A percentile compares a stretch with the other conserved stretches of the same genome.
Conservation (phyloP, 1,140 invertebrate genomes). For the Drosophila arizonae region DNA sequence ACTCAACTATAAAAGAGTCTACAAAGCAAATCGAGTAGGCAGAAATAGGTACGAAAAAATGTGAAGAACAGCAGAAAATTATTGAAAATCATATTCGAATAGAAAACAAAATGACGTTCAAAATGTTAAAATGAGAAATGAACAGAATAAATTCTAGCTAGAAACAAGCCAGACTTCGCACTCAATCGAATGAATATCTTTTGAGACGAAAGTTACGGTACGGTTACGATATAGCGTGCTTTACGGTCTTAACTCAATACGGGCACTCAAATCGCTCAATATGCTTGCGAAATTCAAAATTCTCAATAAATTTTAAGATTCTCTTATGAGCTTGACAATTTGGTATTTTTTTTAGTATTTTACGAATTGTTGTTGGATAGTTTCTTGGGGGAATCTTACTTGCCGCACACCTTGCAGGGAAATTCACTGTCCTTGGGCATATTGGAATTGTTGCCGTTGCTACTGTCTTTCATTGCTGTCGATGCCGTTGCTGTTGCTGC, state of each 20-base stretch:
- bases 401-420: conserved; percentile 98
- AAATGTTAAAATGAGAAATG: conserved; percentile 3
- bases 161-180: conserved; percentile 46
- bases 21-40: conserved; percentile 35
- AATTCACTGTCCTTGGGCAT: conserved; percentile 85
- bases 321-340: conserved; percentile 44
- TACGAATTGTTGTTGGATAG: conserved; percentile 42
- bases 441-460: conserved; percentile 41
- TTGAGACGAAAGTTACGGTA: conserved; percentile 34
- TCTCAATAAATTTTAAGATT: neutral
- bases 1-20: conserved; percentile 31
- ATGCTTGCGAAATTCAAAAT: conserved; percentile 49
- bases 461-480: conserved; percentile 22
- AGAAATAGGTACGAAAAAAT: neutral
- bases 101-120: conserved; percentile 7
- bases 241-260: conserved; percentile 79
- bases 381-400: conserved; percentile 90
- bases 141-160: neutral
- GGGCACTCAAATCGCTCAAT: conserved; percentile 72
- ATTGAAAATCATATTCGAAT: neutral
- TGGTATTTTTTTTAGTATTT: conserved; percentile 2
- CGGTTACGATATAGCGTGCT: conserved; percentile 75
- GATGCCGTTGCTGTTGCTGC: conserved; percentile 11
- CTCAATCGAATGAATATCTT: conserved; percentile 15
- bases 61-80: conserved; percentile 4